A percentile compares a stretch with the other conserved stretches of the same genome.
Evolutionary conservation across 2,113 vertebrate genomes (phyloP).

Genomic region (Numida meleagris): DNA sequence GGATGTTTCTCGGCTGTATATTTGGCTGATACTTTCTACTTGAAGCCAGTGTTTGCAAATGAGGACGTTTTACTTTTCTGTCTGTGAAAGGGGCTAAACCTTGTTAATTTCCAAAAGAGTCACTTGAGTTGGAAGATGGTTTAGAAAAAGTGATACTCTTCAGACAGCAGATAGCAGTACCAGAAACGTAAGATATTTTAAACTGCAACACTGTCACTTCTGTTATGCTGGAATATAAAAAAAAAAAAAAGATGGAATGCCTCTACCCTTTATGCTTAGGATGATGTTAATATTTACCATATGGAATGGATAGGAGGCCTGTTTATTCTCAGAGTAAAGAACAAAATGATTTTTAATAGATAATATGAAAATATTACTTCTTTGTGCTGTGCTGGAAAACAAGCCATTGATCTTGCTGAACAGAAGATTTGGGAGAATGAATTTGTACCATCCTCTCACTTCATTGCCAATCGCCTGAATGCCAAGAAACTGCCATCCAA

Average conservation of each 20-base stretch:
- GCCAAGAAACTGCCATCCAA: background rate
- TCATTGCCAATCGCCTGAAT: background rate
- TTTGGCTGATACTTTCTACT: background rate
- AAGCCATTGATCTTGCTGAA: background rate
- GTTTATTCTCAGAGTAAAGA: conserved; percentile 21
- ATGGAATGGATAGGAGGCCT: background rate
- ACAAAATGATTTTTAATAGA: background rate
- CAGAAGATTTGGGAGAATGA: background rate
- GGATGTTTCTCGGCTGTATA: background rate
- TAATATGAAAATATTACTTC: background rate
- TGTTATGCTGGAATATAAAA: background rate
- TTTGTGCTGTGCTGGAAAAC: background rate
- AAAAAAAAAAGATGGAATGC: background rate
- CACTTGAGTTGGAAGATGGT: background rate
- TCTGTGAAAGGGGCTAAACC: background rate
- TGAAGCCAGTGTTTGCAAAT: background rate
- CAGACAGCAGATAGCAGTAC: background rate
- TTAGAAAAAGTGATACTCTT: background rate
- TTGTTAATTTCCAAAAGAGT: background rate
- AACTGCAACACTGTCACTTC: background rate
- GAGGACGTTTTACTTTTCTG: background rate
- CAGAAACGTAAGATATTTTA: background rate
- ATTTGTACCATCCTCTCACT: background rate
- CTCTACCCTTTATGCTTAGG: background rate
- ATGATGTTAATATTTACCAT: conserved; percentile 17